Evolutionary conservation across 1,140 invertebrate species (phyloP), one percentile per base, ranked within the genome.

Genomic region (Hylaeus anthracinus): DNA sequence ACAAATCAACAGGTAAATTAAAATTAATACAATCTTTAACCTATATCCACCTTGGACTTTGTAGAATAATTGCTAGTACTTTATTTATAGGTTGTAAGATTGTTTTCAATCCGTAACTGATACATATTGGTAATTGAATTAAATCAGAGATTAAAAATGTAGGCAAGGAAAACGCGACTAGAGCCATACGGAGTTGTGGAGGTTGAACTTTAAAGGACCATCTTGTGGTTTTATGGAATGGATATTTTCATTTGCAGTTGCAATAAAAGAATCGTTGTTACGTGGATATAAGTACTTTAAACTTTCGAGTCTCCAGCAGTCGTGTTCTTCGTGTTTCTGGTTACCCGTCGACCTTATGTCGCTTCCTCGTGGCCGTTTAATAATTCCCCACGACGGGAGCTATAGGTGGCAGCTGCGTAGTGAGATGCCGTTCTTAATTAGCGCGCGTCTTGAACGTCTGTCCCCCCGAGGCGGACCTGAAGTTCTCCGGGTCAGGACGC

Each of bases 341-440:
- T 67, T 83, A 88, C 72, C 83, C 88, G 75, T 90, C 85, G 84
- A 85, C 90, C 90, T 90, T 91, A 87, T 91, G 90, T 88, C 72
- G 86, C 53, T 87, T 86, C 85, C 85, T 76, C 83, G 63, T 72
- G 61, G 37, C 77, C 82, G 81, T 72, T 89, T 82, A 87, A 89
- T 90, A 90, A 88, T 90, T 90, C 83, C 84, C 77, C 84, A 82
- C 85, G 87, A 85, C 67, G 79, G 51, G 79, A 83, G 84, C 84
- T 81, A 85, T 84, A 79, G 75, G 61, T 70, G 84, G 82, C 90
- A 90, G 90, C 88, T 90, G 90, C 85, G 76, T 67, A 85, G 86
- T 88, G 86, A 85, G 87, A 90, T 88, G 86, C 89, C 86, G 89
- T 90, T 89, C 90, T 91, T 90, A 91, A 91, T 91, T 91, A 90